These are phyloP conservation scores for Parnassius mnemosyne DNA, from an alignment of 2,888 invertebrate genomes.

Conservation along the genomic window DNA sequence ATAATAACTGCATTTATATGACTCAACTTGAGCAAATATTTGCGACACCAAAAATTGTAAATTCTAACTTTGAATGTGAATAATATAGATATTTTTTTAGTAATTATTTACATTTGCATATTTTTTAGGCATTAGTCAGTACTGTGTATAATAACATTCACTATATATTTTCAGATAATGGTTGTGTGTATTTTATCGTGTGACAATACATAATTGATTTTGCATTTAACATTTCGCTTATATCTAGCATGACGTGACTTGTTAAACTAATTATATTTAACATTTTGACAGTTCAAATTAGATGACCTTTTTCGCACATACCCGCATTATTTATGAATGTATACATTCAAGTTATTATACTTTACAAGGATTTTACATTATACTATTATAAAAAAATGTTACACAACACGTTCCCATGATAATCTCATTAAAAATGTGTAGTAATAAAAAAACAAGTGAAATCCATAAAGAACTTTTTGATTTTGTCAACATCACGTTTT, in stretches of 20 bases:
- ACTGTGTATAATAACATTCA: conserved; percentile 32
- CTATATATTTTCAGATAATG: conserved; percentile 48
- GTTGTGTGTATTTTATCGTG: conserved; percentile 59
- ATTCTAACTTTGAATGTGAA: conserved; percentile 27
- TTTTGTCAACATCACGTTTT: no score
- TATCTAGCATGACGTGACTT: background rate
- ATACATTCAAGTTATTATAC: no score
- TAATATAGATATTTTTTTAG: conserved; percentile 58
- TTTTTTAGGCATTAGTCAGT: conserved; percentile 38
- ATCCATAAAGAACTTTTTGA: no score
- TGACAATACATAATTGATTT: conserved; percentile 49
- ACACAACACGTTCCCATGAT: no score
- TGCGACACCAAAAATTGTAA: conserved; percentile 14
- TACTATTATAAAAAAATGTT: no score
- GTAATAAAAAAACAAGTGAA: no score
- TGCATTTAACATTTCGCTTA: conserved; percentile 53
- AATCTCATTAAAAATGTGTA: no score
- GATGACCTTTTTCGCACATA: background rate
- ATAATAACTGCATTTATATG: conserved; percentile 13
- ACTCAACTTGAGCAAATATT: background rate
- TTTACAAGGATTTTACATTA: no score
- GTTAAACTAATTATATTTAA: background rate
- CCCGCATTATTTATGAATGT: no score
- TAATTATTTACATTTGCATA: conserved; percentile 45
- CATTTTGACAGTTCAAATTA: background rate